These are phyloP conservation scores for Diadegma fenestrale DNA, from an alignment of 2,888 invertebrate genomes.

Conservation along the genomic window DNA sequence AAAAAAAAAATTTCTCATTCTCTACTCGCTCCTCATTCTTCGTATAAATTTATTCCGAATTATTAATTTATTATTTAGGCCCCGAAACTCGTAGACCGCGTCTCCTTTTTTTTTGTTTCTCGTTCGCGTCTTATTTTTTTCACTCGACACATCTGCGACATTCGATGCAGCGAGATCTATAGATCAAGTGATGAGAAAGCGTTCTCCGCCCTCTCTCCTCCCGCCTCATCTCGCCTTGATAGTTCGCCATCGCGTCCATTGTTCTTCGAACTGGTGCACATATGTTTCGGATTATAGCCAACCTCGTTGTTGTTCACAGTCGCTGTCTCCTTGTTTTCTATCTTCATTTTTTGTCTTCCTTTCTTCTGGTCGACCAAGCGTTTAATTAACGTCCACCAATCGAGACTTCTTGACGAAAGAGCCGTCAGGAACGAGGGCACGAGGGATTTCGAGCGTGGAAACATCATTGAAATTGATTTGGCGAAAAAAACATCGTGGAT, in stretches of 20 bases:
- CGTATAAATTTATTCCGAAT: conserved; percentile 60
- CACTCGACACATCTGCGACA: conserved; percentile 56
- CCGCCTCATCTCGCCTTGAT: not conserved
- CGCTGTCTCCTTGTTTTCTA: not conserved
- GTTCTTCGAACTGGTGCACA: conserved; percentile 58
- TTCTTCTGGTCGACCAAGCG: conserved; percentile 38
- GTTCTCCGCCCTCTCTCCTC: not conserved
- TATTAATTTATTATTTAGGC: conserved; percentile 66
- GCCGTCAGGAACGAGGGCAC: not conserved
- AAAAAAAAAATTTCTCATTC: no score
- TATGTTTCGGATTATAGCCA: conserved; percentile 68
- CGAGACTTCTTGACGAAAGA: not conserved
- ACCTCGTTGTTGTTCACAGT: conserved; percentile 26
- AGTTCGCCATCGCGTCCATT: conserved; percentile 50
- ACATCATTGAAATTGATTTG: not conserved
- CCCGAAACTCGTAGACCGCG: conserved; percentile 19
- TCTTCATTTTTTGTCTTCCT: conserved; percentile 8
- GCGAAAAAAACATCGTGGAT: not conserved
- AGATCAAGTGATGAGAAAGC: conserved; percentile 50
- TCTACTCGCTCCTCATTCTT: conserved; percentile 32
- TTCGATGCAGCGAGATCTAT: conserved; percentile 50
- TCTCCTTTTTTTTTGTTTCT: conserved; percentile 5
- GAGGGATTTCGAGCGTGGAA: not conserved
- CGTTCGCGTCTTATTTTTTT: not conserved
- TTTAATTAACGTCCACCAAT: conserved; percentile 61